phyloP scores from a whole-genome alignment of 2,797 vertebrate genomes.

The Gorsachius magnificus region DNA sequence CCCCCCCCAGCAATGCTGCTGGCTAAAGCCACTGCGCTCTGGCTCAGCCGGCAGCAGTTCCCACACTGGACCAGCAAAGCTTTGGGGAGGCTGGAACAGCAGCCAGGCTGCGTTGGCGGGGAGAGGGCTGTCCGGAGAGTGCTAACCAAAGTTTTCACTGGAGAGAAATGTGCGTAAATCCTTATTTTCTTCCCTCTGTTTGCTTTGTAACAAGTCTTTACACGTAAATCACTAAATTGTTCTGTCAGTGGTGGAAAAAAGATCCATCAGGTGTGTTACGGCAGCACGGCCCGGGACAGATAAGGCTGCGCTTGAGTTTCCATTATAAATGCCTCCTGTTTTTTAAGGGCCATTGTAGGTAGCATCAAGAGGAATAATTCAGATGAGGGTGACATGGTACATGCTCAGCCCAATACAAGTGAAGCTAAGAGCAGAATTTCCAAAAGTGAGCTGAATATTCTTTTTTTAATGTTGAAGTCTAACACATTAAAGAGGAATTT shows the following conservation, averaged over 20 bases:
- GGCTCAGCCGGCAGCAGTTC: background rate
- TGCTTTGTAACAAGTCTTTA: background rate
- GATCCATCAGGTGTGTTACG: background rate
- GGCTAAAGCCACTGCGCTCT: background rate
- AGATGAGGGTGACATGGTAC: background rate
- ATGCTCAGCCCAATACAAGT: background rate
- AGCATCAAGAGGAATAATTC: too few species aligned
- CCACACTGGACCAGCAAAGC: accelerated
- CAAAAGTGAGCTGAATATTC: accelerated
- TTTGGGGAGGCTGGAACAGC: background rate
- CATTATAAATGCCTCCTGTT: background rate
- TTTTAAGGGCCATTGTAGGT: background rate
- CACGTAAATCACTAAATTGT: background rate
- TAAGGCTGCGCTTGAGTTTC: background rate
- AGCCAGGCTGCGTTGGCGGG: accelerated
- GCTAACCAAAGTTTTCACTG: too few species aligned
- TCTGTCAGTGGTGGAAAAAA: background rate
- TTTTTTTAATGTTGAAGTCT: background rate
- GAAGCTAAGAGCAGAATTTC: background rate
- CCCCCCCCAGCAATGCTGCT: background rate
- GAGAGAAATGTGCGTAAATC: background rate
- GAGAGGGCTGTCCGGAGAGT: accelerated
- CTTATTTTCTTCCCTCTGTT: background rate
- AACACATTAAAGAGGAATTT: background rate
- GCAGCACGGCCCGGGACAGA: background rate